phyloP scores from a whole-genome alignment of 2,113 vertebrate species.

The Protobothrops flavoviridis region DNA sequence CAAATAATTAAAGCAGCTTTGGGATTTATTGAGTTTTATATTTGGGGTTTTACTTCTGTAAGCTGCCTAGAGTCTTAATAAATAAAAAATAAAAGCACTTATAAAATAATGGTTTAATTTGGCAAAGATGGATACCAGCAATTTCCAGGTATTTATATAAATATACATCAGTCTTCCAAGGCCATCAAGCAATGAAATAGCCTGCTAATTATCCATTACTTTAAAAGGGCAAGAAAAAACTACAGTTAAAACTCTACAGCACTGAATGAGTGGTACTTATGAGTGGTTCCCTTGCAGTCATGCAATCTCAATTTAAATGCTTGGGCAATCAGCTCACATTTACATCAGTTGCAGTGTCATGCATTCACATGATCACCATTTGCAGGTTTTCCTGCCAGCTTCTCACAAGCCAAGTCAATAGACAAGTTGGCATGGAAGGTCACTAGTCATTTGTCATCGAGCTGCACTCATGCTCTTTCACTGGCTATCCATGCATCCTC shows the following conservation, averaged over 20 bases:
- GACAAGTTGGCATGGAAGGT: too few species aligned
- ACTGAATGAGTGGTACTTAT: background rate
- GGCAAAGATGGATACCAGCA: background rate
- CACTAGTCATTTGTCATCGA: too few species aligned
- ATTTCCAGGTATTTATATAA: background rate
- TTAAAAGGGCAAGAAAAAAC: background rate
- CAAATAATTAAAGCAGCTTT: background rate
- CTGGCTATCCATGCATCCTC: too few species aligned
- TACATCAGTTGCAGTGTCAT: too few species aligned
- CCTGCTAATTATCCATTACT: background rate
- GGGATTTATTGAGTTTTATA: background rate
- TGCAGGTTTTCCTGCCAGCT: too few species aligned
- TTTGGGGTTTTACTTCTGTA: background rate
- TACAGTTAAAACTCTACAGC: background rate
- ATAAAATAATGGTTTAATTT: background rate
- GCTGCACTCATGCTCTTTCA: too few species aligned
- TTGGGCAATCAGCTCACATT: too few species aligned
- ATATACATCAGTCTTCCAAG: background rate
- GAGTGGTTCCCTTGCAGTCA: background rate
- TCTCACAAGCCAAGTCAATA: too few species aligned
- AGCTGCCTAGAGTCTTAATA: background rate
- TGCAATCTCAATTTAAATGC: too few species aligned
- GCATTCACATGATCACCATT: too few species aligned
- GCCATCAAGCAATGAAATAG: background rate
- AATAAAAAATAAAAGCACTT: background rate